These are phyloP conservation scores for Pollimyrus isidori DNA, from an alignment of 2,113 vertebrate genomes.

Conservation along the genomic window DNA sequence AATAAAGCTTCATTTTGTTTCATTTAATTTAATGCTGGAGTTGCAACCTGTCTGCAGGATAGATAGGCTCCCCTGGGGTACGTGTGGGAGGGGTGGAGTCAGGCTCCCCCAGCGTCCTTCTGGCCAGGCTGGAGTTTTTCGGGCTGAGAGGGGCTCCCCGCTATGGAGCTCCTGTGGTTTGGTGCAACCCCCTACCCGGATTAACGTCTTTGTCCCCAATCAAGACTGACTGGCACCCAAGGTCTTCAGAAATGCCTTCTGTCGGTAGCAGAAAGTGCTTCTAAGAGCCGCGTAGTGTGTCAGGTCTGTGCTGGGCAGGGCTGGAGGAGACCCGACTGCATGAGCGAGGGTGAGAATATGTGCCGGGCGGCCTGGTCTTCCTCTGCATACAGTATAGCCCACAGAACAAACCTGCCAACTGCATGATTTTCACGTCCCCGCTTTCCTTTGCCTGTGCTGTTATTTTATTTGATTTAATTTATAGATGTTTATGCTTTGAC, in stretches of 20 bases:
- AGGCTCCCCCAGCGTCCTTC: not conserved
- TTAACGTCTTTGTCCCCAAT: not conserved
- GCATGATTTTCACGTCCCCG: not conserved
- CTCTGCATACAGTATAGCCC: not conserved
- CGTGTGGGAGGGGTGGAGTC: not conserved
- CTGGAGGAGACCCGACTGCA: not conserved
- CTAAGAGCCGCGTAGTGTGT: not conserved
- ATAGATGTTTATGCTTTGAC: not conserved
- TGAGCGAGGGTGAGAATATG: not conserved
- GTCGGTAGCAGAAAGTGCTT: not conserved
- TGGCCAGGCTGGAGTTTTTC: not conserved
- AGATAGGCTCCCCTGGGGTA: not conserved
- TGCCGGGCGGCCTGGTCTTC: not conserved
- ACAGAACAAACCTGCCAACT: not conserved
- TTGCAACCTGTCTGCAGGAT: not conserved
- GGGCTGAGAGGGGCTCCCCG: not conserved
- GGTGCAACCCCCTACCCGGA: not conserved
- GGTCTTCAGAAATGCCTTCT: not conserved
- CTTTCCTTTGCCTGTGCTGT: not conserved
- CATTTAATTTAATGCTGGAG: not conserved
- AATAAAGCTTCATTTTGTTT: not conserved
- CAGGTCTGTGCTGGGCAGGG: not conserved
- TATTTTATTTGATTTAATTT: not conserved
- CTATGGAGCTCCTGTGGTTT: not conserved
- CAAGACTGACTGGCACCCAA: not conserved